Conservation (phyloP, 2,888 invertebrate genomes). For the Erynnis tages region DNA sequence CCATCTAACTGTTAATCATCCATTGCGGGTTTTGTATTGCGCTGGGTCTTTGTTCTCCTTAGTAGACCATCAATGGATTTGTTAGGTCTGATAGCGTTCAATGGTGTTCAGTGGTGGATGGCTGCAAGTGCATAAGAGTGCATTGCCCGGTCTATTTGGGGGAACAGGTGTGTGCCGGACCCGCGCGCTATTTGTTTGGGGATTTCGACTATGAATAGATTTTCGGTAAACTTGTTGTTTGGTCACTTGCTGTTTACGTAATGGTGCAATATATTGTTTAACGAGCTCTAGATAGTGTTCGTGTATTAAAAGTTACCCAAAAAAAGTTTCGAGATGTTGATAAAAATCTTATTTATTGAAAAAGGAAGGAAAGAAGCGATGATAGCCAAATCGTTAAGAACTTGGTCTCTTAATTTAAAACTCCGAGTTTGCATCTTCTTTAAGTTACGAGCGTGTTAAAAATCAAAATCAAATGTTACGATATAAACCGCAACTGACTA, state of each 20-base stretch:
- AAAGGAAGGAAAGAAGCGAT: too few relatives aligned
- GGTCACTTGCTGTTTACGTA: slow-evolving; percentile 7
- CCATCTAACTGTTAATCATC: not conserved
- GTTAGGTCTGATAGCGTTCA: not conserved
- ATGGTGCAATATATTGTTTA: not conserved
- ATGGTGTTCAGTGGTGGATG: not conserved
- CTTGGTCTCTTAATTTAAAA: too few relatives aligned
- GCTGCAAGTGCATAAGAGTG: slow-evolving; percentile 53
- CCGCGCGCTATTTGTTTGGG: slow-evolving; percentile 27
- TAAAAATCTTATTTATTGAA: too few relatives aligned
- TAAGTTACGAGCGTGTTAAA: too few relatives aligned
- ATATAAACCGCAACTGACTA: too few relatives aligned
- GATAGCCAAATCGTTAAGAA: too few relatives aligned
- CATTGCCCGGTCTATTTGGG: slow-evolving; percentile 62
- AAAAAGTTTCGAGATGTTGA: too few relatives aligned
- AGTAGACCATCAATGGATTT: not conserved
- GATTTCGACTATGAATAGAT: slow-evolving; percentile 30
- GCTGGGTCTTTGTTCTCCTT: not conserved
- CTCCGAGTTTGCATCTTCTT: too few relatives aligned
- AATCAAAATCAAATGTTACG: too few relatives aligned
- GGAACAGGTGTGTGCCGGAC: slow-evolving; percentile 51
- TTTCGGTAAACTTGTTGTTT: slow-evolving; percentile 21
- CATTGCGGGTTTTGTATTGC: not conserved
- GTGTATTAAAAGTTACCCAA: too few relatives aligned
- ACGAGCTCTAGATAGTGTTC: not conserved